Base-by-base conservation (phyloP, 2,113 vertebrate genomes). In the Amblyopsis rosae region DNA sequence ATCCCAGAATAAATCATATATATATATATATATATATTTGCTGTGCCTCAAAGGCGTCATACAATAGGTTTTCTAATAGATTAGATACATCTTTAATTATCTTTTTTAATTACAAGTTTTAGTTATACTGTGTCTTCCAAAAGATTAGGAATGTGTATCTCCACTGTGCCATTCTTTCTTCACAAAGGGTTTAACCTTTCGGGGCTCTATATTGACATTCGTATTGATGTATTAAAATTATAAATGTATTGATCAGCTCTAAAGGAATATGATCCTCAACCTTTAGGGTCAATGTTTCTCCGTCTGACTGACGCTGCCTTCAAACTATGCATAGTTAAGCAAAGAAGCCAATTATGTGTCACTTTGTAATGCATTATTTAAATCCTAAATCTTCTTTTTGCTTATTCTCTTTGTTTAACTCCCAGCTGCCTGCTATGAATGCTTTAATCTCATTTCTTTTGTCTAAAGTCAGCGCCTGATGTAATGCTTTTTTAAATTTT, bases 161-260 rank as follows among this genome's bases (percentile, higher is more conserved):
- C 45, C 12, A 35, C 26, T 9, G 3, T 26, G 6, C 11, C 6
- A 4, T 13, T 8, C 2, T 16, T 50, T 33, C 19, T 64, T 32
- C 62, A 10, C 16, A 7, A 54, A 41, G 12, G 54, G 6, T n/a
- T 54, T 54, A 5, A 54, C 6, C 15, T 54, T 15, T 54, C 5
- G 19, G 1, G 12, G 9, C 8, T 60, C 70, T 54, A 19, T 17
- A 56, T 48, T 13, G 41, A 9, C 26, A 70, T 6, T 41, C 26
- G 19, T 41, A 70, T 33, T 70, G 62, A 71, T 75, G 45, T 33
- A 50, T 62, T n/a, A 46, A 64, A 81, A 55, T 56, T 65, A 74
- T 4, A n/a, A 26, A 33, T 45, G 48, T 62, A 81, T 69, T 72
- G 65, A 70, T 73, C 48, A 51, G 35, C 46, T 19, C 7, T 72